Base-by-base conservation (phyloP, 1,140 invertebrate genomes). In the Oncopeltus fasciatus region DNA sequence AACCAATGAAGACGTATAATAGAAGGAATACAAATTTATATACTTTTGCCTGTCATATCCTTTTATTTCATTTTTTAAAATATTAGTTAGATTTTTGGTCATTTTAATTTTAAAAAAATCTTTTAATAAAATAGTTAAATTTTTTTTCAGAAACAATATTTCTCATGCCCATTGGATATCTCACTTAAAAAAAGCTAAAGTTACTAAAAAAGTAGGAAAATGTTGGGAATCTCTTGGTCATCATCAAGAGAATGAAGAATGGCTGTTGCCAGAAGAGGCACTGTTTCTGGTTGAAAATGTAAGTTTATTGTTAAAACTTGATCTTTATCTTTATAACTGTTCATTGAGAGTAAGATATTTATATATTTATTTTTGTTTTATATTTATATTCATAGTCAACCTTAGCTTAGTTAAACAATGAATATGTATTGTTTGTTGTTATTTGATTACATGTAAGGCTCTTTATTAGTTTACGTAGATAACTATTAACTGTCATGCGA, bases 261-360 rank as follows among this genome's bases (percentile, higher is more conserved):
- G 76, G 69, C 71, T 84, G 1, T 72, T 74, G 28, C 80, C 81
- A 18, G 82, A 84, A 70, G 82, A 83, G 74, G 75, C 80, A 29
- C 70, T 83, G 24, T 76, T 79, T 67, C 73, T 83, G 47, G 72
- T 83, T 67, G 82, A 84, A 78, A 74, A 76, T 70, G 82, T 83
- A 75, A 76, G 73, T 59, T 59, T 63, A 27, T 24, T 31, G 18
- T 44, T 38, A 12, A 14, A 31, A 20, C 29, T 57, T n/a, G n/a
- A n/a, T n/a, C n/a, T n/a, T n/a, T n/a, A n/a, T n/a, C n/a, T n/a
- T n/a, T n/a, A n/a, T n/a, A n/a, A n/a, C n/a, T n/a, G n/a, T n/a
- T n/a, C n/a, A n/a, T n/a, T n/a, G n/a, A n/a, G n/a, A n/a, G n/a
- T n/a, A n/a, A n/a, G n/a, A n/a, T n/a, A 9, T 18, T 33, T 3